Base-by-base conservation (phyloP, 2,888 invertebrate genomes). In the Mechanitis messenoides region DNA sequence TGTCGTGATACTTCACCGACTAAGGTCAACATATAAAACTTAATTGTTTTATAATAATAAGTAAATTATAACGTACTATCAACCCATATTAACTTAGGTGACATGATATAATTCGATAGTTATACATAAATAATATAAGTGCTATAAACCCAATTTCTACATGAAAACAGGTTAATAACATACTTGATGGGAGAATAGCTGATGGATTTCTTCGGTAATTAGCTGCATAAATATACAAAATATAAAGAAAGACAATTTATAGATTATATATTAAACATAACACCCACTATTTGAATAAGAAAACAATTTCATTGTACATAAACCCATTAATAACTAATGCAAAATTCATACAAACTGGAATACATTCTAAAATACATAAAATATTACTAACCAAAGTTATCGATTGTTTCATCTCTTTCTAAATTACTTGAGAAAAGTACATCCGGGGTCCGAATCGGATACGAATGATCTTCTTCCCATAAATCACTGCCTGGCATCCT, bases 381-480 rank as follows among this genome's bases (percentile, higher is more conserved):
- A 20, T 45, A 54, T 45, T 9, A 74, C 83, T 85, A 76, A 95
- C 95, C 94, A 78, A 96, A 96, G 77, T 95, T 95, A 73, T 96
- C 96, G 35, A 95, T 90, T 73, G 94, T 94, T 80, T 96, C 96
- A 66, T 95, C 95, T 83, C 94, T 93, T 79, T 97, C 97, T 60
- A 96, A 80, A 60, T 93, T 93, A 0, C 95, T 94, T 3, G 94
- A 93, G 80, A 97, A 97, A 1, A 97, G 83, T 0, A 94, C 89
- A 65, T 91, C 88, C 0, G 85, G 85, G 1, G 87, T 85, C 28
- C 91, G 71, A 0, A 86, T 72, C 0, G 85, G 77, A 71, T 85
- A 88, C 0, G 92, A 91, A 69, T 92, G 92, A 74, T 94, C 94
- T 9, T 93, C 92, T 59, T 94, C 90, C 96, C 96, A 96, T 0